These are phyloP conservation scores for Anthopleura sola DNA, from an alignment of 64 coral and sea anemone genomes.

Conservation along the genomic window DNA sequence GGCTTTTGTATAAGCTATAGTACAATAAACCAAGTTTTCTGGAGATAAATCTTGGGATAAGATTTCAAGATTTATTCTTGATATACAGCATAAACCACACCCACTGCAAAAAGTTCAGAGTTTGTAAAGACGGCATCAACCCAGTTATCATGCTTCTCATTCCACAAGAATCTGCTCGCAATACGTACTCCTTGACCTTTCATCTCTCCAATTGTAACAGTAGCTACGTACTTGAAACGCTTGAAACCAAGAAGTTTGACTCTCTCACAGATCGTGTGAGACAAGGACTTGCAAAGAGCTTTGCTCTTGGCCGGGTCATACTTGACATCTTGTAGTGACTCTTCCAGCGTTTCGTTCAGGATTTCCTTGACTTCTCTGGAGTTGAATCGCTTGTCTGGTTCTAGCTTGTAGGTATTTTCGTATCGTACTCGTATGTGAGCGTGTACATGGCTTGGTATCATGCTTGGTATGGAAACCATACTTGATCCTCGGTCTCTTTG, in stretches of 20 bases:
- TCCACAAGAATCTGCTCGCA: constrained; percentile 97
- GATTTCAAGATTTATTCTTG: constrained; percentile 54
- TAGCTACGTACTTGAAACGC: constrained; percentile 78
- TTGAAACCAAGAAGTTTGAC: constrained; percentile 83
- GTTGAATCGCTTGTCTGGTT: constrained; percentile 89
- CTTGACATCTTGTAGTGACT: constrained; percentile 61
- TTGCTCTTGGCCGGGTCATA: constrained; percentile 72
- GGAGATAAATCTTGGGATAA: not conserved
- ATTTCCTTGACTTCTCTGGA: constrained; percentile 83
- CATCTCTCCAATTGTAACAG: constrained; percentile 89
- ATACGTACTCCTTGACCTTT: constrained; percentile 87
- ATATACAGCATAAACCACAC: constrained; percentile 83
- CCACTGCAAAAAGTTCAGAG: constrained; percentile 78
- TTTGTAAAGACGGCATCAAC: constrained; percentile 83
- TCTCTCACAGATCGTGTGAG: constrained; percentile 88
- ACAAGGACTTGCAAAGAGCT: constrained; percentile 61
- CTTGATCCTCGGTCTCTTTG: constrained; percentile 81
- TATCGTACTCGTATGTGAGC: constrained; percentile 65
- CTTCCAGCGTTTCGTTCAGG: constrained; percentile 69
- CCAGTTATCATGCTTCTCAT: constrained; percentile 96
- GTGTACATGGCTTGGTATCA: constrained; percentile 63
- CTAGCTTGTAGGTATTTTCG: constrained; percentile 99
- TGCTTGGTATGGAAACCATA: constrained; percentile 76
- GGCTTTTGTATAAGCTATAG: no score
- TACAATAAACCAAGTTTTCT: not conserved